phyloP scores from a whole-genome alignment of 1,140 invertebrate genomes.

The Copidosoma floridanum region DNA sequence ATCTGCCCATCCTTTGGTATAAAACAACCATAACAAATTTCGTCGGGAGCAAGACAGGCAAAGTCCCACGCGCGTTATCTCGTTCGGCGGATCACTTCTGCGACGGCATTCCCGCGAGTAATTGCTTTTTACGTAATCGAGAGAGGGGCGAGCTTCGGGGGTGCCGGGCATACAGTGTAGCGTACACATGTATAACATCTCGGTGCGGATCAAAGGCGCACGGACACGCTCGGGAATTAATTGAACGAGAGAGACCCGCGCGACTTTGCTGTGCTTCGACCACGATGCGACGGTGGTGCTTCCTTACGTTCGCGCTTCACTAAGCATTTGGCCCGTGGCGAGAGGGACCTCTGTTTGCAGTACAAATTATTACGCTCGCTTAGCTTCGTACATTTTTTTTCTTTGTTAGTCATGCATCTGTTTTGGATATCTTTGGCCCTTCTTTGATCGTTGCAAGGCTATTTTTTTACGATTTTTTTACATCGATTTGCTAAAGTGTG shows the following conservation, averaged over 20 bases:
- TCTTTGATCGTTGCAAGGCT: too few relatives aligned
- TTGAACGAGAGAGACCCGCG: slow-evolving; percentile 17
- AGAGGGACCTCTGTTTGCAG: slow-evolving; percentile 25
- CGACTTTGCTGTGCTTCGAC: too few relatives aligned
- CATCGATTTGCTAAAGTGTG: too few relatives aligned
- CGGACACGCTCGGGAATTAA: slow-evolving; percentile 16
- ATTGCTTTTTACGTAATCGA: slow-evolving; percentile 39
- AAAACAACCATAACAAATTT: too few relatives aligned
- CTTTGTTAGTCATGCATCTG: background rate
- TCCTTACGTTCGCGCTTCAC: slow-evolving; percentile 26
- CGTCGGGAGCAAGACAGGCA: too few relatives aligned
- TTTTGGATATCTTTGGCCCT: background rate
- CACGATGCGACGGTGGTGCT: slow-evolving; percentile 1
- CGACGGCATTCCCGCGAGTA: slow-evolving; percentile 36
- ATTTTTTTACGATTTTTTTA: too few relatives aligned
- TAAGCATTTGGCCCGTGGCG: too few relatives aligned
- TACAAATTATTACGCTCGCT: slow-evolving; percentile 27
- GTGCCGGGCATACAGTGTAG: too few relatives aligned
- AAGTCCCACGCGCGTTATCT: background rate
- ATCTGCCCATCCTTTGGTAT: background rate
- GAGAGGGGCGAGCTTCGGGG: too few relatives aligned
- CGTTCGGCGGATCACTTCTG: slow-evolving; percentile 17
- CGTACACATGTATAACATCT: too few relatives aligned
- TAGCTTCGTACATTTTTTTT: slow-evolving; percentile 1
- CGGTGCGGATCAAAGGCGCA: slow-evolving; percentile 16